Evolutionary conservation across 2,888 invertebrate genomes (phyloP).

Genomic region (Mystacides longicornis): DNA sequence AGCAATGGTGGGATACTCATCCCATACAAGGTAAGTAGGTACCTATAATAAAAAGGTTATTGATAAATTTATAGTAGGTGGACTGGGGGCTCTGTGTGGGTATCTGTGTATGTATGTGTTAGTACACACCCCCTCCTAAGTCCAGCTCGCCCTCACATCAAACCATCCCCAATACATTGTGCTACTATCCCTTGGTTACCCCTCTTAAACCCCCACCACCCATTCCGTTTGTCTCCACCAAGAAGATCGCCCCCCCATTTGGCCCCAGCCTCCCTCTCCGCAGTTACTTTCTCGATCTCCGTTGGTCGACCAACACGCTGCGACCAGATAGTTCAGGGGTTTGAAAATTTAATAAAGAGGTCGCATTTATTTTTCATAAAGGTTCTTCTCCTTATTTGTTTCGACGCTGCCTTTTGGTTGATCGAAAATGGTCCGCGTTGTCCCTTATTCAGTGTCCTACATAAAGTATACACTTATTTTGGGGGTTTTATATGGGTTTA

Average conservation of each 20-base stretch:
- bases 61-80: neutral
- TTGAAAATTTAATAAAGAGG: neutral
- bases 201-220: slow-evolving; percentile 5
- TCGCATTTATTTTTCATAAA: no score
- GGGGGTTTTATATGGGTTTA: no score
- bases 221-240: slow-evolving; percentile 5
- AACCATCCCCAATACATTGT: slow-evolving; percentile 4
- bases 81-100: neutral
- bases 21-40: no score
- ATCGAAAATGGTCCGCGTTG: no score
- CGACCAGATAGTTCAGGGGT: slow-evolving; percentile 16
- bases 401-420: no score
- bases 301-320: slow-evolving; percentile 15
- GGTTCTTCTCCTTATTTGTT: no score
- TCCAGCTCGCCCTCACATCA: slow-evolving; percentile 23
- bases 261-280: slow-evolving; percentile 12
- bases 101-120: neutral
- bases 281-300: slow-evolving; percentile 1
- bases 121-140: slow-evolving; percentile 15
- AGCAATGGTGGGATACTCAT: no score
- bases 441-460: no score
- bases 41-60: slow-evolving; percentile 1
- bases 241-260: slow-evolving; percentile 12
- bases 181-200: neutral
- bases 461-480: no score